phyloP scores from a whole-genome alignment of 2,113 vertebrate genomes.

The Plecotus auritus region DNA sequence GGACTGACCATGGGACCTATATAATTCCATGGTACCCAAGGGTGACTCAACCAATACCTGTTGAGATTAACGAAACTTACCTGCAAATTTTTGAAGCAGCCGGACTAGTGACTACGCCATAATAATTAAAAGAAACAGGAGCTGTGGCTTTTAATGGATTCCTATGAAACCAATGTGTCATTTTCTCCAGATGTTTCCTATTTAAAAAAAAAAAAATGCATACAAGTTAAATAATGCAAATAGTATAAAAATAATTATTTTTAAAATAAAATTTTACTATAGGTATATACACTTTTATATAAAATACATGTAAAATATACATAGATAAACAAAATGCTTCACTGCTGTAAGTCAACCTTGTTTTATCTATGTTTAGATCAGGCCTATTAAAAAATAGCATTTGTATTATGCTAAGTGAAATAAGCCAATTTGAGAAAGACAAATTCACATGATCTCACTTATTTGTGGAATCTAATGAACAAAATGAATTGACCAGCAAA shows the following conservation, averaged over 20 bases:
- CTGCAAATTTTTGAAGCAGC: conserved; percentile 96
- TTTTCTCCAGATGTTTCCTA: conserved; percentile 75
- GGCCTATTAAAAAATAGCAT: not conserved
- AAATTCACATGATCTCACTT: too few species aligned
- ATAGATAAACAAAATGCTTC: not conserved
- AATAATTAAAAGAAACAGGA: conserved; percentile 93
- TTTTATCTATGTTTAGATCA: not conserved
- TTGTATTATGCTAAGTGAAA: not conserved
- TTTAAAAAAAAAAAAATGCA: not conserved
- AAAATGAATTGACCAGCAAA: too few species aligned
- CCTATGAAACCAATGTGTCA: conserved; percentile 99
- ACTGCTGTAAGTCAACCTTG: not conserved
- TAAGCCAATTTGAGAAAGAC: too few species aligned
- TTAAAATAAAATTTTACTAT: not conserved
- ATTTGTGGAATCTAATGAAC: too few species aligned
- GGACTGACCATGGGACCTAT: not conserved
- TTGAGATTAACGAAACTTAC: conserved; percentile 79
- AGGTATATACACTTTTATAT: not conserved
- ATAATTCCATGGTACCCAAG: not conserved
- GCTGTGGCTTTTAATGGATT: conserved; percentile 98
- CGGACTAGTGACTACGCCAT: conserved; percentile 90
- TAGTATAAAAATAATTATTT: not conserved
- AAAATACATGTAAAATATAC: not conserved
- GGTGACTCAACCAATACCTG: not conserved
- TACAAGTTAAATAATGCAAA: not conserved